phyloP scores from a whole-genome alignment of 2,113 vertebrate species.

The Ariopsis seemanni region DNA sequence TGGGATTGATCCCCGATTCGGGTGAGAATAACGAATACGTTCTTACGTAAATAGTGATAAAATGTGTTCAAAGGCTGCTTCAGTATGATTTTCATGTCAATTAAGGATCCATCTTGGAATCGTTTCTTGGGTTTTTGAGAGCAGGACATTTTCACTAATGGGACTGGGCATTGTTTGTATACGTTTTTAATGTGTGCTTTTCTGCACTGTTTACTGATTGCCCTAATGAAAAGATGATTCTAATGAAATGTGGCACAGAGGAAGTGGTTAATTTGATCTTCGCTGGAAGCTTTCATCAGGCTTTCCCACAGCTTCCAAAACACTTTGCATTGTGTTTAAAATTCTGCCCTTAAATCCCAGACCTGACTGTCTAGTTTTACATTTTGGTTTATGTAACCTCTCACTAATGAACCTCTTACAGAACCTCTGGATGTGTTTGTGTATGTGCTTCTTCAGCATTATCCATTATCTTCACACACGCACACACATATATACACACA shows the following conservation, averaged over 20 bases:
- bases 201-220: background rate
- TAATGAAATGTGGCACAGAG: conserved; percentile 13
- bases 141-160: background rate
- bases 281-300: background rate
- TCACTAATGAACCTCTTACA: background rate
- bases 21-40: background rate
- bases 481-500: background rate
- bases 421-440: background rate
- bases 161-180: background rate
- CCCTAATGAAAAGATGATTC: conserved; percentile 6
- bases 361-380: background rate
- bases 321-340: background rate
- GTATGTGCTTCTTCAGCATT: background rate
- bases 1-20: background rate
- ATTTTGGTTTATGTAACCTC: conserved; percentile 3
- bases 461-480: background rate
- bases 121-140: background rate
- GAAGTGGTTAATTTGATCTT: conserved; percentile 1
- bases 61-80: background rate
- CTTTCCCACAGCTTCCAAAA: background rate
- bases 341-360: background rate
- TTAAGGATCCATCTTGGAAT: background rate
- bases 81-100: background rate
- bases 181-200: background rate
- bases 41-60: background rate